Evolutionary conservation across 2,888 invertebrate species (phyloP).

Genomic region (Calameuta idolon): DNA sequence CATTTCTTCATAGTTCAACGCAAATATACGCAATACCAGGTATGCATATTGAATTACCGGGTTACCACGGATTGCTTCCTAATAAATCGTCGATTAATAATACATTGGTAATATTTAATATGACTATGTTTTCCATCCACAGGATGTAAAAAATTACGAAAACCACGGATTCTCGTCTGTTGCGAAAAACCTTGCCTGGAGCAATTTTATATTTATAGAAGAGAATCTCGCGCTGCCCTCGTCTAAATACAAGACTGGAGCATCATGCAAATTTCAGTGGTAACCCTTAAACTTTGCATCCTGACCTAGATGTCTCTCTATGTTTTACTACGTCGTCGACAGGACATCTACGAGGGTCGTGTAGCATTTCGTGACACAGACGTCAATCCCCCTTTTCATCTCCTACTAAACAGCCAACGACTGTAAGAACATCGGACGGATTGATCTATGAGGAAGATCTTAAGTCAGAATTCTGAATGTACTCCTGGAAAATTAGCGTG

Average conservation of each 20-base stretch:
- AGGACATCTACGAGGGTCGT: neutral
- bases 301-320: constrained; percentile 44
- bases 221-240: constrained; percentile 1
- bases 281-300: constrained; percentile 51
- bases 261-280: constrained; percentile 48
- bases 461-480: neutral
- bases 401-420: neutral
- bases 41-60: neutral
- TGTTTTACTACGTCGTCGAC: constrained; percentile 30
- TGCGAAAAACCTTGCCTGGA: neutral
- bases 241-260: constrained; percentile 17
- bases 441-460: neutral
- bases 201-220: neutral
- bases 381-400: neutral
- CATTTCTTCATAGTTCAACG: neutral
- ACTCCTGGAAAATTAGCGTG: neutral
- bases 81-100: neutral
- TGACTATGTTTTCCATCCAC: neutral
- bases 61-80: neutral
- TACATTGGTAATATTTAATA: neutral
- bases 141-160: neutral
- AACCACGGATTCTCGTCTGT: neutral
- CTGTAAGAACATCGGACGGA: neutral
- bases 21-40: neutral
- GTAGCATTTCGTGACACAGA: neutral